Percentiles rank a stretch among this genome's conserved stretches.
phyloP scores from a whole-genome alignment of 2,797 vertebrate species.

The Syngnathus acus region DNA sequence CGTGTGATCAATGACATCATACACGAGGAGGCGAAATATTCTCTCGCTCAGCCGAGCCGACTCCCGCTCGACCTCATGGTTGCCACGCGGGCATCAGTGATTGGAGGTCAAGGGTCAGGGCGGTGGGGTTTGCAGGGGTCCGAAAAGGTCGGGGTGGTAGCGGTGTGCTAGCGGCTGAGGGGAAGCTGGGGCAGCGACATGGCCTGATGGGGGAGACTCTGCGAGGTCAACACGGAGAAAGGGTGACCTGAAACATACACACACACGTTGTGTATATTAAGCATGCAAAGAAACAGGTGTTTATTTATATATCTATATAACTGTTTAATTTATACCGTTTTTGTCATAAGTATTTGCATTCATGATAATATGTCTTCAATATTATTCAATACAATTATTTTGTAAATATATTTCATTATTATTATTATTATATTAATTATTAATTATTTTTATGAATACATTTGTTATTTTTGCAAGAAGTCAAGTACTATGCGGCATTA shows the following conservation, averaged over 20 bases:
- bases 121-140: background rate
- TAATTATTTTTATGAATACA: too few relatives aligned
- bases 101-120: background rate
- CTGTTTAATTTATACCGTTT: background rate
- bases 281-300: conserved; percentile 1
- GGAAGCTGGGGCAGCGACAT: conserved; percentile 78
- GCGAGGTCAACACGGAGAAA: conserved; percentile 85
- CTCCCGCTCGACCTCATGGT: background rate
- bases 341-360: background rate
- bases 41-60: background rate
- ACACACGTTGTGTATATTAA: conserved; percentile 2
- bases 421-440: too few relatives aligned
- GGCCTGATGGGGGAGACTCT: conserved; percentile 77
- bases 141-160: background rate
- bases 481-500: too few relatives aligned
- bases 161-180: conserved; percentile 73
- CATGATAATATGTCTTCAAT: background rate
- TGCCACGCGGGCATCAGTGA: conserved; percentile 20
- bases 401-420: too few relatives aligned
- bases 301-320: background rate
- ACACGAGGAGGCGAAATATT: background rate
- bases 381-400: too few relatives aligned
- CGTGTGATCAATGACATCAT: background rate
- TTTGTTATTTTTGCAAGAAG: background rate
- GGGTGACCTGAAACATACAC: conserved; percentile 79